Percentiles rank a stretch among this genome's conserved stretches.
phyloP scores from a whole-genome alignment of 2,797 vertebrate species.

The Cephalopachus bancanus region DNA sequence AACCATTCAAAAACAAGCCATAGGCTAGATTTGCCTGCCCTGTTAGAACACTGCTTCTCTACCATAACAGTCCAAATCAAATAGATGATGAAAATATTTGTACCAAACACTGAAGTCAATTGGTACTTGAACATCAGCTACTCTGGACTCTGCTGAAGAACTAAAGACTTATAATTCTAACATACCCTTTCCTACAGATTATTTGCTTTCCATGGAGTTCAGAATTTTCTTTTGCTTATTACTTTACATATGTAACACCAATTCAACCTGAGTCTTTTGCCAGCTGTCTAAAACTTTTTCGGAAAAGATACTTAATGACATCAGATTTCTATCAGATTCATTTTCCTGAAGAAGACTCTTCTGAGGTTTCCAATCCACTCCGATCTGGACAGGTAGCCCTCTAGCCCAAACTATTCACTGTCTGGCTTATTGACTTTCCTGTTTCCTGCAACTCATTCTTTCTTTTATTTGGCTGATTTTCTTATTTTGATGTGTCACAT shows the following conservation, averaged over 20 bases:
- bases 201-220: slow-evolving; percentile 26
- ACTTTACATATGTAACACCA: slow-evolving; percentile 50
- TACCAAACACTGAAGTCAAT: not conserved
- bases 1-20: not conserved
- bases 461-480: slow-evolving; percentile 41
- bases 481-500: slow-evolving; percentile 56
- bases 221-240: not conserved
- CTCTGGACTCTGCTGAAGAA: not conserved
- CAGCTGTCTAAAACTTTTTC: slow-evolving; percentile 34
- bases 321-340: slow-evolving; percentile 46
- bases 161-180: slow-evolving; percentile 23
- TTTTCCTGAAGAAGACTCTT: not conserved
- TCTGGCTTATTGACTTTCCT: slow-evolving; percentile 19
- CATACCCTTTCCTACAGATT: not conserved
- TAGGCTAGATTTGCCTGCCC: not conserved
- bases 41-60: slow-evolving; percentile 2
- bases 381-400: not conserved
- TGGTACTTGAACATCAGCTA: not conserved
- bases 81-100: slow-evolving; percentile 14
- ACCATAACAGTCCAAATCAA: slow-evolving; percentile 28
- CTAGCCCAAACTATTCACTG: not conserved
- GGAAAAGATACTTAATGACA: slow-evolving; percentile 9
- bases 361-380: slow-evolving; percentile 10
- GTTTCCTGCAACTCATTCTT: not conserved
- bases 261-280: slow-evolving; percentile 4